Evolutionary conservation across 2,113 vertebrate genomes (phyloP), one percentile per base, ranked within the genome.

Genomic region (Amphiprion percula): DNA sequence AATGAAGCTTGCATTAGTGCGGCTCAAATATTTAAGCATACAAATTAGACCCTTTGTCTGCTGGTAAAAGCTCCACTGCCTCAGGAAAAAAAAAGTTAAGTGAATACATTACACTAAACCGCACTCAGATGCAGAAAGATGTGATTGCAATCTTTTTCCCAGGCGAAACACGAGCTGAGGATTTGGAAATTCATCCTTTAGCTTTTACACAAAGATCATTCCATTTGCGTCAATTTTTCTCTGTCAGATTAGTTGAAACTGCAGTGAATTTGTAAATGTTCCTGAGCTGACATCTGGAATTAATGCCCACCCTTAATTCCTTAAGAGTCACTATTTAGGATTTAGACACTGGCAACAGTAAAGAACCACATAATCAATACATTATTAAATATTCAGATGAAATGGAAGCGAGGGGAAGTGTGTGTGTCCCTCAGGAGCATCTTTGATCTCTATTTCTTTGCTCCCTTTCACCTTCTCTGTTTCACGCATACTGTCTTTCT

Each of bases 311-410:
- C 33, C 67, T 47, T 68, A 14, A 63, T 60, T 74, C 28, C 17
- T 68, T 26, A 73, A 33, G 1, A 64, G 61, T 55, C 41, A 24
- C 16, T 5, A n/a, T 41, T 47, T 65, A 23, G 61, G 55, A 60
- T 50, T 33, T 37, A 59, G 41, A 21, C 6, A 1, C 4, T 50
- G 39, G 37, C 9, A 56, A 47, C 23, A 41, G 67, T 46, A 19
- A 41, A 21, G 33, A 74, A 64, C 4, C 24, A 70, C 37, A 52
- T 63, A 66, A 91, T 89, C 85, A 68, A 92, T 86, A 81, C 33
- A n/a, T 87, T 59, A 90, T 90, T 12, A 89, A 88, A 82, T 70
- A 90, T 92, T 88, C 70, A 91, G 73, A 56, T 52, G 63, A 66
- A 56, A 78, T 23, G 61, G 54, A 70, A 28, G 56, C 7, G 50